Evolutionary conservation across 2,113 vertebrate species (phyloP).

Genomic region (Trogon melanurus): DNA sequence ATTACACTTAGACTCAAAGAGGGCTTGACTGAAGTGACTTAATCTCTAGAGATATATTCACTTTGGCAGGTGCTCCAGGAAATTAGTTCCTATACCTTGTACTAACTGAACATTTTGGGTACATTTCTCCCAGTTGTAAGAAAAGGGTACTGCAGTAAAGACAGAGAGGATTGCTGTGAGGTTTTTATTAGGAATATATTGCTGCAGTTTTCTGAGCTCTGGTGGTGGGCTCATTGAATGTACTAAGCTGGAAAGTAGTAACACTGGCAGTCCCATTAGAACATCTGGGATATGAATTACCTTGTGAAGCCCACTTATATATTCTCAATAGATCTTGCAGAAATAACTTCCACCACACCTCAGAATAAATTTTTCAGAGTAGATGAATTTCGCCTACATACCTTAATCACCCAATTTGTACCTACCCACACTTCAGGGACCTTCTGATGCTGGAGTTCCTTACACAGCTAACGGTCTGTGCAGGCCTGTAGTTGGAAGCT

Average conservation of each 20-base stretch:
- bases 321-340: neutral
- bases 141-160: neutral
- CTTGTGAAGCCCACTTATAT: neutral
- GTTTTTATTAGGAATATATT: neutral
- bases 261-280: neutral
- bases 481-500: neutral
- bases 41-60: neutral
- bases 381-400: neutral
- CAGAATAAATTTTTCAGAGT: neutral
- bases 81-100: neutral
- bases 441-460: neutral
- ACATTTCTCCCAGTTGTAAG: rapidly evolving
- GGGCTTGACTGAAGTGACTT: constrained; percentile 10
- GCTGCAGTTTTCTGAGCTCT: neutral
- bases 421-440: neutral
- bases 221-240: neutral
- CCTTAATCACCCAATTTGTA: neutral
- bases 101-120: neutral
- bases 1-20: neutral
- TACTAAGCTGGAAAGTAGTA: neutral
- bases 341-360: neutral
- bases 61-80: neutral
- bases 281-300: neutral
- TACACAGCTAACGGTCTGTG: rapidly evolving
- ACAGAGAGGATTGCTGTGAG: neutral